Base-by-base conservation (phyloP, 2,797 vertebrate species). In the Neopelma chrysocephalum region DNA sequence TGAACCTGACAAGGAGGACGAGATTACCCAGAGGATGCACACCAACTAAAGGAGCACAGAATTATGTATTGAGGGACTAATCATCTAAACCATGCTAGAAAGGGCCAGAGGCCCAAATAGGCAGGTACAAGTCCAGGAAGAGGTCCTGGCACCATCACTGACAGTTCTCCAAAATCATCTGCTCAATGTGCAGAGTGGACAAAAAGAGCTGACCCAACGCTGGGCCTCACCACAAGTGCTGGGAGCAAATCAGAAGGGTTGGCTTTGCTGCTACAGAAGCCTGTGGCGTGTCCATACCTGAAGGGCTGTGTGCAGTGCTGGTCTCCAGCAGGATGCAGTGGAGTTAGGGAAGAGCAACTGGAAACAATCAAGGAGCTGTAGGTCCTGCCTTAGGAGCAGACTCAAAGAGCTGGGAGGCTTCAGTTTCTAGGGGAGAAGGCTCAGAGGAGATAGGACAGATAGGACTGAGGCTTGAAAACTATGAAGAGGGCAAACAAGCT, bases 31-130 rank as follows among this genome's bases (percentile, higher is more conserved):
- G 27, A 32, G n/a, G 22, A 69, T 10, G n/a, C 31, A 69, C 31
- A 40, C 15, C 36, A 64, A 15, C 9, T 21, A 51, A 85, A 66
- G 20, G 11, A 58, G 31, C 17, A 58, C 19, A 81, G 48, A 17
- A 12, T 26, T 36, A 22, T 0, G 0, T 43, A 19, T 13, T 2
- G 1, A 87, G n/a, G 31, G 13, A 45, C 11, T 22, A 20, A 48
- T 32, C 10, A 53, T 4, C 62, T 43, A 50, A 91, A 54, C 19
- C 29, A n/a, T 11, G 25, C 12, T 32, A 38, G 60, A 42, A 16
- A 26, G 32, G 5, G 4, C 7, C 29, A 56, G 56, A 73, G 40
- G 11, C 18, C 22, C 43, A 82, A 40, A 62, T 0, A 53, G 29
- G 4, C 31, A 78, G 36, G 8, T 21, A 16, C 32, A 47, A n/a